A percentile compares a stretch with the other conserved stretches of the same genome.
Conservation (phyloP, 2,113 vertebrate genomes). For the Ivindomyrus marchei region DNA sequence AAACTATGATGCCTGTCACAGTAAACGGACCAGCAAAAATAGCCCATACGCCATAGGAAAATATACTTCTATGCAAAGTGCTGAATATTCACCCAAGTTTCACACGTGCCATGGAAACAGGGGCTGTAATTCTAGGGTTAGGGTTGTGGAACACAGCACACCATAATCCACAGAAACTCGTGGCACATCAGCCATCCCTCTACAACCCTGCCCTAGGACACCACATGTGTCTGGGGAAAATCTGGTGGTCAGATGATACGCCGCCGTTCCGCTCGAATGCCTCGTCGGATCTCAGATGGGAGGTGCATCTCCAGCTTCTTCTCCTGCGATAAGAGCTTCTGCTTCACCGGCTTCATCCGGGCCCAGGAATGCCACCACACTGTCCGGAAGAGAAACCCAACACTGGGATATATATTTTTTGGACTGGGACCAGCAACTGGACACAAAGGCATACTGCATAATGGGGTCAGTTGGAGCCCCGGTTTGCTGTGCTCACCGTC, state of each 20-base stretch:
- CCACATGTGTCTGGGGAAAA: neutral
- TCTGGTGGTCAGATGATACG: neutral
- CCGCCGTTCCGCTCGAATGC: neutral
- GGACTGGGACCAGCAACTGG: neutral
- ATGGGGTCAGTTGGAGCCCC: neutral
- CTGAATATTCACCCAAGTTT: neutral
- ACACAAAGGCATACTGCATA: neutral
- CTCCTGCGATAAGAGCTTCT: conserved; percentile 30
- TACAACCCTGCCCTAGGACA: neutral
- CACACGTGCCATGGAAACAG: neutral
- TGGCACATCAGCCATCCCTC: neutral
- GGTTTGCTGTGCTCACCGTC: neutral
- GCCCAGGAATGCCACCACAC: conserved; percentile 39
- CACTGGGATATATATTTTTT: neutral
- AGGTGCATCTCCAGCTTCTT: conserved; percentile 33
- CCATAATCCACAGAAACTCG: neutral
- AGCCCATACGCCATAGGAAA: neutral
- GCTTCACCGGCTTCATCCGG: conserved; percentile 32
- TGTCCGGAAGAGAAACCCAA: conserved; percentile 28
- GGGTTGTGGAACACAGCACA: neutral
- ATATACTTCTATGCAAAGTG: neutral
- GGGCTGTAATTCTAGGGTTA: no score
- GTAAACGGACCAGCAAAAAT: neutral
- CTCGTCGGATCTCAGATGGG: conserved; percentile 12
- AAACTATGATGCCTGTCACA: neutral